phyloP scores from a whole-genome alignment of 2,888 invertebrate genomes.

The Piscicola geometra region DNA sequence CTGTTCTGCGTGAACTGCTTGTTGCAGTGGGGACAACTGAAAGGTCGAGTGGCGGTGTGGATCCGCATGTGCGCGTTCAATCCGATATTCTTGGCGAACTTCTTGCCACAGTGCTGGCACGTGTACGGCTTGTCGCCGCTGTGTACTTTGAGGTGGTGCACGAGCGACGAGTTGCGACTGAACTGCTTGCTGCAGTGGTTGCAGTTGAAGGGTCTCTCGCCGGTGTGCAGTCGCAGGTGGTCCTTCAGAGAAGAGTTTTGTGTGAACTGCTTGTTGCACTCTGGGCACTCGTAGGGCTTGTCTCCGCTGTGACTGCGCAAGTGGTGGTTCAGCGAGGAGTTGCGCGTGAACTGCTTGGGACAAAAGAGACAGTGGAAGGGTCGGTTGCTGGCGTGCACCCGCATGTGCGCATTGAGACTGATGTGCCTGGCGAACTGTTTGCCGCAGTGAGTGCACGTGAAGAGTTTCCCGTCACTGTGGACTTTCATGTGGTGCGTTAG shows the following conservation, averaged over 20 bases:
- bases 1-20: slow-evolving; percentile 35
- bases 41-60: slow-evolving; percentile 31
- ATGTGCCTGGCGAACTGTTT: slow-evolving; percentile 45
- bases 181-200: slow-evolving; percentile 34
- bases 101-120: slow-evolving; percentile 32
- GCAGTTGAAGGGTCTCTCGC: slow-evolving; percentile 35
- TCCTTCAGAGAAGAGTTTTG: slow-evolving; percentile 35
- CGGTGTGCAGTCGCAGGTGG: slow-evolving; percentile 33
- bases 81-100: slow-evolving; percentile 34
- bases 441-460: slow-evolving; percentile 46
- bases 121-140: slow-evolving; percentile 33
- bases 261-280: slow-evolving; percentile 32
- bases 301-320: slow-evolving; percentile 33
- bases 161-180: slow-evolving; percentile 20
- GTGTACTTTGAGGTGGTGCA: slow-evolving; percentile 31
- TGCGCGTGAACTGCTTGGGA: slow-evolving; percentile 33
- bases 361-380: slow-evolving; percentile 34
- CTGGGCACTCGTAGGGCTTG: slow-evolving; percentile 35
- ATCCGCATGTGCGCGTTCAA: slow-evolving; percentile 35
- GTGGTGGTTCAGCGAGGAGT: slow-evolving; percentile 29
- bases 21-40: slow-evolving; percentile 33
- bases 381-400: slow-evolving; percentile 29
- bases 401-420: slow-evolving; percentile 41
- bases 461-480: slow-evolving; percentile 45
- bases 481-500: slow-evolving; percentile 44